Conservation (phyloP, 2,888 invertebrate species). For the Patella caerulea region DNA sequence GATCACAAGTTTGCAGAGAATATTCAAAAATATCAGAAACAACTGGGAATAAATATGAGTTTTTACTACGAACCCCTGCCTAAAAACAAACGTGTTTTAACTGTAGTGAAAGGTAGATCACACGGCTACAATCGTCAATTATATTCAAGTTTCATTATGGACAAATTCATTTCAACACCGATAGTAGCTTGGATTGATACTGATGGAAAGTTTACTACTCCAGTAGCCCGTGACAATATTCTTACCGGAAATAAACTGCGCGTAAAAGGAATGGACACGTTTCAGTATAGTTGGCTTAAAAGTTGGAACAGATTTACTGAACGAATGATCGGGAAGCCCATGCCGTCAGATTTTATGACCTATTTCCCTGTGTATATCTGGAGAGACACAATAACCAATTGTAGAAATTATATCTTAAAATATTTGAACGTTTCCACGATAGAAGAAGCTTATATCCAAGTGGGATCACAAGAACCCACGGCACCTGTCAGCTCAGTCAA, state of each 20-base stretch:
- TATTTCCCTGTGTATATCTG: background rate
- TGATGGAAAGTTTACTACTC: background rate
- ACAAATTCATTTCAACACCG: background rate
- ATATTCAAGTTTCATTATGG: background rate
- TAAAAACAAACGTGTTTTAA: background rate
- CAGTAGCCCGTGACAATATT: background rate
- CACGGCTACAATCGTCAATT: background rate
- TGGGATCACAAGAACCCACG: no score
- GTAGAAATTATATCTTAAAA: background rate
- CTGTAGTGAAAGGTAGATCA: background rate
- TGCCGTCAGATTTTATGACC: background rate
- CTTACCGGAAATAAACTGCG: background rate
- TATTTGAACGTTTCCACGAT: background rate
- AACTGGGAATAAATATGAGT: background rate
- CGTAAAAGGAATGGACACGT: background rate
- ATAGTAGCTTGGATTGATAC: background rate
- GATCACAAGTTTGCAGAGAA: background rate
- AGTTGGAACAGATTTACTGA: background rate
- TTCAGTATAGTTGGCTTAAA: background rate
- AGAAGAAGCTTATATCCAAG: background rate
- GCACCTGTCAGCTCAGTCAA: no score
- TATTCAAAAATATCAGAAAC: background rate
- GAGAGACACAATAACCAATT: background rate
- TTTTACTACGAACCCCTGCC: background rate
- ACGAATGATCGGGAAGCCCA: background rate